A percentile compares a stretch with the other conserved stretches of the same genome.
phyloP scores from a whole-genome alignment of 2,888 invertebrate genomes.

The Seira musarum region DNA sequence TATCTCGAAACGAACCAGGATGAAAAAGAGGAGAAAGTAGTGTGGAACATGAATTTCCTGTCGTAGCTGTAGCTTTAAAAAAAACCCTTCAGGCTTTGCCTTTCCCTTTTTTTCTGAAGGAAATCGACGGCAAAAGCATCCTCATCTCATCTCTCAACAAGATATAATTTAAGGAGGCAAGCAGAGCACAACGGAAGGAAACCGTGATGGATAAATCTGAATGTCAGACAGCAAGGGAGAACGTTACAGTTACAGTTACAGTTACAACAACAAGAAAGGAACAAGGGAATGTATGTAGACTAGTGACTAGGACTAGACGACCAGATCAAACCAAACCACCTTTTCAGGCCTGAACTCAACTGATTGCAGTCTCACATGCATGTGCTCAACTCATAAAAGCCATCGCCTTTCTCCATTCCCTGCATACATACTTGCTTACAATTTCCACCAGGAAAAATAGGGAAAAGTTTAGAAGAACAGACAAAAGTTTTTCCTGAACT shows the following conservation, averaged over 20 bases:
- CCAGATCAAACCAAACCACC: too few relatives aligned
- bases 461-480: neutral
- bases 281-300: too few relatives aligned
- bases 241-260: neutral
- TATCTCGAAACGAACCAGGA: neutral
- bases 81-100: slow-evolving; percentile 36
- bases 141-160: slow-evolving; percentile 23
- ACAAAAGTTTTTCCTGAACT: too few relatives aligned
- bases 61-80: slow-evolving; percentile 17
- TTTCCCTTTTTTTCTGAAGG: slow-evolving; percentile 2
- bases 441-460: neutral
- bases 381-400: slow-evolving; percentile 35
- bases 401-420: slow-evolving; percentile 3
- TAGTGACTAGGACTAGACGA: too few relatives aligned
- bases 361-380: slow-evolving; percentile 48
- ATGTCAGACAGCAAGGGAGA: slow-evolving; percentile 39
- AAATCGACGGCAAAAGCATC: neutral
- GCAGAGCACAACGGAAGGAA: slow-evolving; percentile 54
- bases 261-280: too few relatives aligned
- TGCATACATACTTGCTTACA: neutral
- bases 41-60: slow-evolving; percentile 57
- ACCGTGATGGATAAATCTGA: slow-evolving; percentile 57
- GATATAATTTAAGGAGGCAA: slow-evolving; percentile 56
- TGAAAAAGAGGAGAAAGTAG: neutral
- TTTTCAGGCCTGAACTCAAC: neutral